Evolutionary conservation across 2,888 invertebrate genomes (phyloP), one percentile per base, ranked within the genome.

Genomic region (Epinotia demarniana): DNA sequence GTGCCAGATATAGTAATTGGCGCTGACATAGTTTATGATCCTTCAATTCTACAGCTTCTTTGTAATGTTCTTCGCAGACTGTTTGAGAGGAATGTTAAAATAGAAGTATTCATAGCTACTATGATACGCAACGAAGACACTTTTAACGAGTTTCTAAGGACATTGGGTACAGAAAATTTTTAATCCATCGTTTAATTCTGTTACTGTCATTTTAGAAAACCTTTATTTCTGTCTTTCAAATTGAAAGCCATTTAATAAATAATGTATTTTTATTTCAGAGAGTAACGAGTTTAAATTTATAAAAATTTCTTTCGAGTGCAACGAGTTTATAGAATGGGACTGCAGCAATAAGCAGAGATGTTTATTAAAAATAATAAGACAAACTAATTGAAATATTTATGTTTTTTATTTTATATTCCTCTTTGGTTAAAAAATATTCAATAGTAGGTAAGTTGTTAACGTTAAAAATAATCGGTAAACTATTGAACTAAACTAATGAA

Each of bases 41-140:
- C 93, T 53, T 81, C 85, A 61, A 88, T 92, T 82, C 79, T 93
- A 70, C 71, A 84, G 64, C 85, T 90, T 19, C 84, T 94, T 12
- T 87, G 89, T 78, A 87, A 89, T 78, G 86, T 90, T 18, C 77
- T 93, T 11, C 73, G 86, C 73, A 77, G 66, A 27, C 89, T 92
- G 62, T 86, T 85, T 60, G 73, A 79, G 0, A 89, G 81, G 80
- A 93, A 93, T 82, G 82, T 80, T 19, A 9, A 84, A 58, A 76
- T 92, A 57, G 83, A 87, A 78, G 84, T 91, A 39, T 92, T 86
- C 77, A 90, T 93, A 79, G 89, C 90, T 53, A 90, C 90, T 82
- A 84, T 91, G 63, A 86, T 97, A 78, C 92, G 97, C 79, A 97
- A 97, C 90, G 88, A 93, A 81, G 90, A 94, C 1, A 97, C 97